Percentiles rank a stretch among this genome's conserved stretches.
These are phyloP conservation scores for Silurus lanzhouensis DNA, from an alignment of 2,797 vertebrate genomes.

Conservation along the genomic window DNA sequence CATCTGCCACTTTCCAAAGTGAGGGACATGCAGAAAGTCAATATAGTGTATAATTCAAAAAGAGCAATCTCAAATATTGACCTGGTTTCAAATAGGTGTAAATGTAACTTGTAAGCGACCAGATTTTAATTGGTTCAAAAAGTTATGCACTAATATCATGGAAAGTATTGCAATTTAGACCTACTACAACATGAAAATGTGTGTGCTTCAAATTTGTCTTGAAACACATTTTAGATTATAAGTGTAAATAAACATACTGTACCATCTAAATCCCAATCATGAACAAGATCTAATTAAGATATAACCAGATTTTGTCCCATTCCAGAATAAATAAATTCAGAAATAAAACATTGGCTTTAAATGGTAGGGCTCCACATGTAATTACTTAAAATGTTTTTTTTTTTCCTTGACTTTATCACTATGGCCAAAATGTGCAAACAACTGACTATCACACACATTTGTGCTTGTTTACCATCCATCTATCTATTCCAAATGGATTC, in stretches of 20 bases:
- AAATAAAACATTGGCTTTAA: background rate
- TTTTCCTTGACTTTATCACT: too few species aligned
- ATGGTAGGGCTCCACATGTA: background rate
- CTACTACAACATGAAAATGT: background rate
- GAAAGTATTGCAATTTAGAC: background rate
- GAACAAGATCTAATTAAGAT: constrained; percentile 14
- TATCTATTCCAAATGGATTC: too few species aligned
- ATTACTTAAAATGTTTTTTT: background rate
- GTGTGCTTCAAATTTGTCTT: background rate
- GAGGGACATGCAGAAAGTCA: too few species aligned
- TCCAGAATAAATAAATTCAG: constrained; percentile 11
- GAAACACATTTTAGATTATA: background rate
- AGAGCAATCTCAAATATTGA: background rate
- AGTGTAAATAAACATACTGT: background rate
- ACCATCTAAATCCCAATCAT: background rate
- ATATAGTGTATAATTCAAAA: background rate
- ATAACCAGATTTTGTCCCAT: background rate
- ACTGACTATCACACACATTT: background rate
- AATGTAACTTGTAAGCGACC: background rate
- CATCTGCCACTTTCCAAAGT: background rate
- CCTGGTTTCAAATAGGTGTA: background rate
- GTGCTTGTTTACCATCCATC: too few species aligned
- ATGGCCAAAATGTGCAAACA: background rate
- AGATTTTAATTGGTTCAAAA: background rate
- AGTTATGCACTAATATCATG: background rate